phyloP scores from a whole-genome alignment of 2,113 vertebrate species.

The Himantopus leucocephalus region DNA sequence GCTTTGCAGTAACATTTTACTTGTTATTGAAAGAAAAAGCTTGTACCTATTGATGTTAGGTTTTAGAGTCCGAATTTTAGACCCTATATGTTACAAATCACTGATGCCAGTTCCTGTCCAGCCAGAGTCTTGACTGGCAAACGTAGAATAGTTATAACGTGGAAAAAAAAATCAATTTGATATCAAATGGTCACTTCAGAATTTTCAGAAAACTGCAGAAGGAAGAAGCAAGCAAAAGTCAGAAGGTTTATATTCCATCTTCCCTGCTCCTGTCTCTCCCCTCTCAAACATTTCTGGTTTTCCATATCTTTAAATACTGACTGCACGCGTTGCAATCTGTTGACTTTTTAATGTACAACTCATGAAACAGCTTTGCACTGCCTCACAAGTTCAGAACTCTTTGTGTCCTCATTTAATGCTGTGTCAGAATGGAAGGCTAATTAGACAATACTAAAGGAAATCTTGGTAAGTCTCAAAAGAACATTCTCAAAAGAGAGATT shows the following conservation, averaged over 20 bases:
- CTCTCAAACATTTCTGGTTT: neutral
- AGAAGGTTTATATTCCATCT: neutral
- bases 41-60: neutral
- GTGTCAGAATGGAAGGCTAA: neutral
- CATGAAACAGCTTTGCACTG: neutral
- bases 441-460: neutral
- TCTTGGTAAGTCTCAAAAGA: neutral
- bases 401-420: neutral
- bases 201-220: neutral
- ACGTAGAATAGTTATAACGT: accelerated
- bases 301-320: neutral
- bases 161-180: neutral
- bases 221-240: neutral
- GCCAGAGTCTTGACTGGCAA: neutral
- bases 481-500: neutral
- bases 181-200: neutral
- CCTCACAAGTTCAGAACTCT: neutral
- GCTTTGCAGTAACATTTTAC: neutral
- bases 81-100: neutral
- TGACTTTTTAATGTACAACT: neutral
- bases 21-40: neutral
- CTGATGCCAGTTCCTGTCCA: neutral
- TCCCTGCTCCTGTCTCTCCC: neutral
- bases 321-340: neutral
- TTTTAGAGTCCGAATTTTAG: neutral